Percentiles rank a stretch among this genome's conserved stretches.
Conservation (phyloP, 2,113 vertebrate genomes). For the Poecilia latipinna region DNA sequence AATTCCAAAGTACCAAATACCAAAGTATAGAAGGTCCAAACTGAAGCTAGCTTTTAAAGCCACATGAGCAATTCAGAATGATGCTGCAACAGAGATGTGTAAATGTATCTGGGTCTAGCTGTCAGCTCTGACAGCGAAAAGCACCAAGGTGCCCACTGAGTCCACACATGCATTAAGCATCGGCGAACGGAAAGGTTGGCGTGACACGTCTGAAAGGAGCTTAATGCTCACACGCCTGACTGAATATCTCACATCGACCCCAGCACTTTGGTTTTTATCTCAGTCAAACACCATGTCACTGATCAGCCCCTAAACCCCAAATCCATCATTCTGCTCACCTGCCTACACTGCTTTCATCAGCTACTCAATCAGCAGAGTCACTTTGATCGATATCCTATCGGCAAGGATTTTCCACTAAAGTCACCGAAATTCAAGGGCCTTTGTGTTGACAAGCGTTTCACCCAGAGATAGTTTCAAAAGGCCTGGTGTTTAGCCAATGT, state of each 20-base stretch:
- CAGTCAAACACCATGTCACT: constrained; percentile 18
- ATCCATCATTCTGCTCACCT: constrained; percentile 20
- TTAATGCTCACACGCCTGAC: neutral
- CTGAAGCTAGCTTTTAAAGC: neutral
- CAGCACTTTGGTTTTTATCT: constrained; percentile 23
- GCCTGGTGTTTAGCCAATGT: neutral
- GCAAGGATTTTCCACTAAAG: constrained; percentile 1
- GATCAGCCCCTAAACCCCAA: constrained; percentile 18
- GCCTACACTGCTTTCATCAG: constrained; percentile 7
- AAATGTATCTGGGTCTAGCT: neutral
- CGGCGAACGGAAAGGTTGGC: neutral
- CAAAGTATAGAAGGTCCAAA: neutral
- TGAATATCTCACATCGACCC: constrained; percentile 1
- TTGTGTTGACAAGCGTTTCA: neutral
- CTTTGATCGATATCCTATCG: constrained; percentile 33
- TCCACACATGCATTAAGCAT: neutral
- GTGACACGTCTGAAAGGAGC: neutral
- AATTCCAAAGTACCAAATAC: no score
- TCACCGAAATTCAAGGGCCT: neutral
- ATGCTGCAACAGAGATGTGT: neutral
- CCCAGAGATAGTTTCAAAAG: neutral
- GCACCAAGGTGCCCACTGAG: neutral
- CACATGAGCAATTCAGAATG: neutral
- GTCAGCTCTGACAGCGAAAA: neutral
- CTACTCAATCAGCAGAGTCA: constrained; percentile 20